These are phyloP conservation scores for Tanypteryx hageni DNA, from an alignment of 2,888 invertebrate genomes.

Conservation along the genomic window DNA sequence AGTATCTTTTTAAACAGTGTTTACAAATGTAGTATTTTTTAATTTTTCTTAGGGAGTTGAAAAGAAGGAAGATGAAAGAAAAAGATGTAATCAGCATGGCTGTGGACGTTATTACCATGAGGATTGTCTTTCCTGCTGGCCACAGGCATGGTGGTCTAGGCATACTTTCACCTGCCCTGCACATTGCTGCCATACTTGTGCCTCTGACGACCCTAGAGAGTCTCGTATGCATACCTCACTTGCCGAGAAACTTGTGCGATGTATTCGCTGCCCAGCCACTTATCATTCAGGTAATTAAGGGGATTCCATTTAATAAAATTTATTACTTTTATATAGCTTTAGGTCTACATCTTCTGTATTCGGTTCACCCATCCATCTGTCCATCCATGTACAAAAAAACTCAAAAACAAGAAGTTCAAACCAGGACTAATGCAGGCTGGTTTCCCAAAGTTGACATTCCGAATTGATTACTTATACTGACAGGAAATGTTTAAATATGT, in stretches of 20 bases:
- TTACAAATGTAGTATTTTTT: constrained; percentile 52
- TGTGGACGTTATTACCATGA: constrained; percentile 77
- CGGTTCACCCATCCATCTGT: too few species aligned
- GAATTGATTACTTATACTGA: too few species aligned
- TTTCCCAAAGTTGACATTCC: too few species aligned
- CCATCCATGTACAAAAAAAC: too few species aligned
- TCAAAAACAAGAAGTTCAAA: too few species aligned
- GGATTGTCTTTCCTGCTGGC: constrained; percentile 87
- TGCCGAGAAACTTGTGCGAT: constrained; percentile 82
- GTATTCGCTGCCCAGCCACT: constrained; percentile 92
- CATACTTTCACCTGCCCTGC: constrained; percentile 85
- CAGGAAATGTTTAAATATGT: too few species aligned
- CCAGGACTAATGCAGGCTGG: too few species aligned
- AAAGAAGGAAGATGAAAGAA: constrained; percentile 40
- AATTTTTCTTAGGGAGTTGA: constrained; percentile 77
- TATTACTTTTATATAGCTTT: neutral
- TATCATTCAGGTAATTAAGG: constrained; percentile 82
- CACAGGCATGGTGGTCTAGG: constrained; percentile 79
- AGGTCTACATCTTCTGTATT: too few species aligned
- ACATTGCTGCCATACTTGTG: constrained; percentile 92
- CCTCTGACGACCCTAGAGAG: constrained; percentile 85
- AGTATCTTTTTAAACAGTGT: too few species aligned
- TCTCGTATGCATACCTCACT: constrained; percentile 80
- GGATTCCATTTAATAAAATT: constrained; percentile 24
- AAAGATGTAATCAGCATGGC: constrained; percentile 41